Base-by-base conservation (phyloP, 2,888 invertebrate species). In the Leucophora obtusa region DNA sequence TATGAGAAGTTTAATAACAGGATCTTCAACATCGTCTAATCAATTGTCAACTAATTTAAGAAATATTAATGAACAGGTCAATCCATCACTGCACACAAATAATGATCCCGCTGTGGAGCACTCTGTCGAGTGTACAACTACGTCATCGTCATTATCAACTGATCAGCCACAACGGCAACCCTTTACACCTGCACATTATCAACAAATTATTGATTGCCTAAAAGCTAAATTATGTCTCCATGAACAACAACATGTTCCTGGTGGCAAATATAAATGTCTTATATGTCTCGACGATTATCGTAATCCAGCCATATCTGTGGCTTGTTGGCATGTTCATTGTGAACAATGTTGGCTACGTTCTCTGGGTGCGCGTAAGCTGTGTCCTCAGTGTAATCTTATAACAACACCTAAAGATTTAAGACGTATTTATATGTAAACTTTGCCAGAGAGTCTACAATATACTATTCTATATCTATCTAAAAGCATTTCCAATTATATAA, bases 321-420 rank as follows among this genome's bases (percentile, higher is more conserved):
- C 96, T 87, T 98, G 98, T 90, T 98, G 98, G 98, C 98, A 98
- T 90, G 97, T 98, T 0, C 96, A 98, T 89, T 98, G 98, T 87
- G 97, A 98, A 91, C 93, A 93, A 35, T 94, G 94, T 84, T 94
- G 94, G 94, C 89, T 94, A 0, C 93, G 94, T 71, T 94, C 94
- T 1, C 82, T 88, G 15, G 95, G 96, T 50, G 95, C 96, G 1
- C 96, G 97, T 91, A 97, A 97, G 88, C 93, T 97, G 9, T 98
- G 97, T 87, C 98, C 98, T 0, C 97, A 97, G 88, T 98, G 97
- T 90, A 97, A 97, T 91, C 95, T 96, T 89, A 97, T 97, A 84
- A 97, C 97, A 3, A 95, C 96, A 0, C 94, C 97, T 0, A 92
- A 95, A 69, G 97, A 98, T 91, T 91, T 98, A 72, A 91, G 98